A percentile compares a stretch with the other conserved stretches of the same genome.
Conservation (phyloP, 2,797 vertebrate genomes). For the Monodelphis domestica region DNA sequence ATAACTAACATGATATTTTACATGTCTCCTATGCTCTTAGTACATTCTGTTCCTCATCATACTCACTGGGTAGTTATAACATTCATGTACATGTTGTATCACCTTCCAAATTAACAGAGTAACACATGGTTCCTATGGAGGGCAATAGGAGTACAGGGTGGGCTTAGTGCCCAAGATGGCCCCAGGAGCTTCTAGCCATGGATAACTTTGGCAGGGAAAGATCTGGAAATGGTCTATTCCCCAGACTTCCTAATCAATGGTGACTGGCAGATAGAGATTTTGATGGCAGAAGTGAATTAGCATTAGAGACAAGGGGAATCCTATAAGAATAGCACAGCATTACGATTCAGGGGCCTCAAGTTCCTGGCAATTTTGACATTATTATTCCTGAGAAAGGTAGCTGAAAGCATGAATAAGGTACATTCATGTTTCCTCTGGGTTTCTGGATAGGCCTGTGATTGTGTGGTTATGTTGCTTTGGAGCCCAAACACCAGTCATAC, state of each 20-base stretch:
- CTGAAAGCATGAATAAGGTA: not conserved
- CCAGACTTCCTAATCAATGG: not conserved
- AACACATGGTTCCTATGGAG: not conserved
- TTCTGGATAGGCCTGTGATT: not conserved
- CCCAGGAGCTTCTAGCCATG: not conserved
- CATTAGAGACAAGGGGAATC: not conserved
- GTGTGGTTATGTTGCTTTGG: not conserved
- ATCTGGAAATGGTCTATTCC: not conserved
- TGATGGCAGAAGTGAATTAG: not conserved
- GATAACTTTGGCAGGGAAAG: not conserved
- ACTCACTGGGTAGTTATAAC: not conserved
- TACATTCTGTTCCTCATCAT: not conserved
- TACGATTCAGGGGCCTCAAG: not conserved
- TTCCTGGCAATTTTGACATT: not conserved
- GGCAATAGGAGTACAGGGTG: not conserved
- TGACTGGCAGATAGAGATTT: not conserved
- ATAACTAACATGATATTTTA: not conserved
- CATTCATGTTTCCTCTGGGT: not conserved
- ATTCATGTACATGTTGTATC: not conserved
- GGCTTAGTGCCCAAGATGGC: not conserved
- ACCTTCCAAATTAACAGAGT: not conserved
- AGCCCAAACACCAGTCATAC: not conserved
- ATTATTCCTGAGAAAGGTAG: not conserved
- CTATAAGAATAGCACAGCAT: not conserved
- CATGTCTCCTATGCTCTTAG: not conserved